Evolutionary conservation across 2,888 invertebrate species (phyloP).

Genomic region (Orthosia gracilis): DNA sequence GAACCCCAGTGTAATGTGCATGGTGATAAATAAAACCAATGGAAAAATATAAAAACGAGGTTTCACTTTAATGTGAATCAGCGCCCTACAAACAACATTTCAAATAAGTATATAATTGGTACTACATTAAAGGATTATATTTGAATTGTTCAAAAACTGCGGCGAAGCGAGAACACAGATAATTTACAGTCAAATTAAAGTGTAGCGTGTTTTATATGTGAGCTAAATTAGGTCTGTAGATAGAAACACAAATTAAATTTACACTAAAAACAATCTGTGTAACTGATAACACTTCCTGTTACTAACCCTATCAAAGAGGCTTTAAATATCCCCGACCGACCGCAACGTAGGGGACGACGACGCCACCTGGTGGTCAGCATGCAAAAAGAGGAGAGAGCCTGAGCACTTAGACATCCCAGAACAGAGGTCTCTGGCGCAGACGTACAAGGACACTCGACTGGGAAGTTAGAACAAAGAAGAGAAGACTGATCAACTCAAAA

Average conservation of each 20-base stretch:
- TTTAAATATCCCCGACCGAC: no score
- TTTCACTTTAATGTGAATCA: background rate
- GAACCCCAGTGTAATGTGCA: background rate
- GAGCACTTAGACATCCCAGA: no score
- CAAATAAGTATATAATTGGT: no score
- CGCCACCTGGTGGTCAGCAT: no score
- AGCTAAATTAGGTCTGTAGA: background rate
- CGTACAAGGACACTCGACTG: no score
- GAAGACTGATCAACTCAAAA: background rate
- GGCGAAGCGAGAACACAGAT: background rate
- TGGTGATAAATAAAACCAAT: background rate
- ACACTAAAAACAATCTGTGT: background rate
- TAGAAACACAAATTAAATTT: background rate
- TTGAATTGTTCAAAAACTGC: background rate
- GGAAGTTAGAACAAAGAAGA: no score
- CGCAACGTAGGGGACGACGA: no score
- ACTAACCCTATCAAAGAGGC: no score
- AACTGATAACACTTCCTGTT: background rate
- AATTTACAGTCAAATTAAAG: background rate
- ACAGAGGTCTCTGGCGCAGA: no score
- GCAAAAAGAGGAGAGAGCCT: no score
- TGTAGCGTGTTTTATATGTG: no score
- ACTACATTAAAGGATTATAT: no score
- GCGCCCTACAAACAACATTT: background rate
- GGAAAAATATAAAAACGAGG: background rate